Conservation (phyloP, 2,797 vertebrate species). For the Loris lydekkerianus region DNA sequence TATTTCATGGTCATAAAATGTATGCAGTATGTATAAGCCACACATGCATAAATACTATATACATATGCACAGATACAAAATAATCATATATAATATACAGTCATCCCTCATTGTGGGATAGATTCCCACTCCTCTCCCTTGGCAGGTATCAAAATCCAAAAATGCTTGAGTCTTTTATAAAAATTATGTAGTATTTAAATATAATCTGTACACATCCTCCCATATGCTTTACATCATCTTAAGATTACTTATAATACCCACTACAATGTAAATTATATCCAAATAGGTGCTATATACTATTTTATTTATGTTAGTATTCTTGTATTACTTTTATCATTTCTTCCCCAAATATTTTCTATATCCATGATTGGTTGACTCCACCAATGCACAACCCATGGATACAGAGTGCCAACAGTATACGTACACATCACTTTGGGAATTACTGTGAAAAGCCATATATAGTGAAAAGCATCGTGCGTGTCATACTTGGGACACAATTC, state of each 20-base stretch:
- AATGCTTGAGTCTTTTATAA: background rate
- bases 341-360: background rate
- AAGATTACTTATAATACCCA: background rate
- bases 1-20: background rate
- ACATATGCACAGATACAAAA: background rate
- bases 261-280: background rate
- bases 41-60: background rate
- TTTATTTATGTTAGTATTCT: background rate
- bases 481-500: background rate
- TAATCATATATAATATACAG: background rate
- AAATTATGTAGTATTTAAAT: background rate
- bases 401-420: background rate
- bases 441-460: background rate
- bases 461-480: background rate
- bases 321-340: background rate
- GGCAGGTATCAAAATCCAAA: background rate
- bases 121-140: background rate
- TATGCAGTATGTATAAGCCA: background rate
- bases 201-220: background rate
- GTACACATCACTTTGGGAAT: background rate
- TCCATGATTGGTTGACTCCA: background rate
- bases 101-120: background rate
- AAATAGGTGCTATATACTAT: background rate
- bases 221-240: background rate
- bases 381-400: background rate